A percentile compares a stretch with the other conserved stretches of the same genome.
phyloP scores from a whole-genome alignment of 2,888 invertebrate genomes.

The Chrysomela aeneicollis region DNA sequence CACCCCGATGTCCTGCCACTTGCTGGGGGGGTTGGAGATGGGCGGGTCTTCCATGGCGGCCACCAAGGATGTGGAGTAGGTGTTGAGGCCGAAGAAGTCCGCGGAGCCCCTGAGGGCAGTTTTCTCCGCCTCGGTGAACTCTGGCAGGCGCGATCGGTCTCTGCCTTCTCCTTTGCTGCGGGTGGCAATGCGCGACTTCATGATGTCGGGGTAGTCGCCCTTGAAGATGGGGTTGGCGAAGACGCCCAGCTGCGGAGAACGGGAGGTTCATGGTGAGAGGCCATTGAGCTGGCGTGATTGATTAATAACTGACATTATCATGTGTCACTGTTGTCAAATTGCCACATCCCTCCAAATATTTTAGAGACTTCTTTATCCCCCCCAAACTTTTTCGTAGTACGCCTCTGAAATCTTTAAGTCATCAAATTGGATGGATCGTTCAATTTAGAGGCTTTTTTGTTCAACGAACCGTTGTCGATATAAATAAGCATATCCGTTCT shows the following conservation, averaged over 20 bases:
- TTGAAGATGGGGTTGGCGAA: constrained; percentile 67
- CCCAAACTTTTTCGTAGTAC: too few species aligned
- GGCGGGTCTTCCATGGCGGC: constrained; percentile 19
- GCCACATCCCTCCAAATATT: too few species aligned
- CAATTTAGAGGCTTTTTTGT: too few species aligned
- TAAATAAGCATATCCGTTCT: too few species aligned
- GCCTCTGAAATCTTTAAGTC: too few species aligned
- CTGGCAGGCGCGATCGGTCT: constrained; percentile 69
- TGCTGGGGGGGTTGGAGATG: constrained; percentile 23
- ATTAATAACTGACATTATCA: too few species aligned
- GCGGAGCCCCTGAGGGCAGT: constrained; percentile 68
- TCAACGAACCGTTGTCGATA: too few species aligned
- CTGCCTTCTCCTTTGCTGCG: constrained; percentile 69
- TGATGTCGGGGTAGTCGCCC: constrained; percentile 72
- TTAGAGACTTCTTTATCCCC: too few species aligned
- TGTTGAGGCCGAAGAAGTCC: constrained; percentile 79
- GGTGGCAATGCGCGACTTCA: constrained; percentile 67
- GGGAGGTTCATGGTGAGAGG: too few species aligned
- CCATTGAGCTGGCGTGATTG: too few species aligned
- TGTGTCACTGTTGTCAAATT: too few species aligned
- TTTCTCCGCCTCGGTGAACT: constrained; percentile 69
- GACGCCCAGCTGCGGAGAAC: constrained; percentile 38
- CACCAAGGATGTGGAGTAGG: constrained; percentile 65
- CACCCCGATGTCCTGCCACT: constrained; percentile 49
- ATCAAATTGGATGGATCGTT: too few species aligned